Evolutionary conservation across 2,888 invertebrate genomes (phyloP).

Genomic region (Dryococelus australis): DNA sequence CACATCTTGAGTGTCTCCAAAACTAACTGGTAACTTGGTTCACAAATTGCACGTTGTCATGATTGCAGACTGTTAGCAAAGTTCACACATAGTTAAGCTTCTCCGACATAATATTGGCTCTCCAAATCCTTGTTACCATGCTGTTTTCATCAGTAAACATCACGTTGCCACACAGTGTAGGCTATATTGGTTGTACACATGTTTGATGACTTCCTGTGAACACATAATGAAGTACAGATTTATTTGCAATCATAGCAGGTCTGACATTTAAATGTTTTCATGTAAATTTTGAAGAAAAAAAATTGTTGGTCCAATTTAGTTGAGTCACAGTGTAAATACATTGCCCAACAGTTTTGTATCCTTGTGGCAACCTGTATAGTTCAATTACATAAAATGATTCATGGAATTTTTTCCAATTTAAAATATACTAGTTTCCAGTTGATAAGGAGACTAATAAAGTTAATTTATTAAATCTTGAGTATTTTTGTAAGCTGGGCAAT

Average conservation of each 20-base stretch:
- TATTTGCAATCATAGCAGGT: not conserved
- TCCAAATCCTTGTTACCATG: not conserved
- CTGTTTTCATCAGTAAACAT: not conserved
- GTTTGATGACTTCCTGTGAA: not conserved
- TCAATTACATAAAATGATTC: slow-evolving; percentile 8
- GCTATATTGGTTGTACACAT: not conserved
- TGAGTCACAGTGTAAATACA: not conserved
- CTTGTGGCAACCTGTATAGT: not conserved
- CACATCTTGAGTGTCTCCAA: not conserved
- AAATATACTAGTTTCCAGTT: not conserved
- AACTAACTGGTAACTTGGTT: not conserved
- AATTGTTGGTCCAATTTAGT: not conserved
- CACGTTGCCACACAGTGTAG: not conserved
- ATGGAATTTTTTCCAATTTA: not conserved
- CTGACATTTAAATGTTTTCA: not conserved
- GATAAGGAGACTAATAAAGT: not conserved
- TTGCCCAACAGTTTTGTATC: not conserved
- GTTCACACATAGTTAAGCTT: not conserved
- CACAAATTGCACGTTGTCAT: not conserved
- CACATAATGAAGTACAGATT: not conserved
- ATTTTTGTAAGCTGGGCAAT: not conserved
- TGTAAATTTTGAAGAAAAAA: too few relatives aligned
- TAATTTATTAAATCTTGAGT: slow-evolving; percentile 17
- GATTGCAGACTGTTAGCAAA: not conserved
- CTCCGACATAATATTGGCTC: not conserved